Evolutionary conservation across 2,797 vertebrate genomes (phyloP).

Genomic region (Gymnopithys bicolor): DNA sequence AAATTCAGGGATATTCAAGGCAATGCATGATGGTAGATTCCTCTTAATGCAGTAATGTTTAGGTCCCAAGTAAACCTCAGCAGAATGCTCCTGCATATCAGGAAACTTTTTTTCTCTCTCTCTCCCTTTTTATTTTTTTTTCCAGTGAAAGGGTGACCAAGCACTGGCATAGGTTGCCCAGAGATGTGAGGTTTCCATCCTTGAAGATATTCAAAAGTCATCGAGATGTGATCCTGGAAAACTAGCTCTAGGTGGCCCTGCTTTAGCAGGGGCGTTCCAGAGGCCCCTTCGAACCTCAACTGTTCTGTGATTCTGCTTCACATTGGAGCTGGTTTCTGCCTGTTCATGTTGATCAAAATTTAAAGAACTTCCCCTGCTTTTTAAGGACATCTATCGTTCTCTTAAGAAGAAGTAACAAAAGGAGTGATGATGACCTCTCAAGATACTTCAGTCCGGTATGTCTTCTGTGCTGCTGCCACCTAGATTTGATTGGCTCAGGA

Average conservation of each 20-base stretch:
- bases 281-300: not conserved
- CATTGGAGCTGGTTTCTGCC: not conserved
- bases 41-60: not conserved
- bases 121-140: too few relatives aligned
- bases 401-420: not conserved
- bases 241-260: not conserved
- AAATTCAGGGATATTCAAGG: not conserved
- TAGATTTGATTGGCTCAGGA: not conserved
- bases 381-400: not conserved
- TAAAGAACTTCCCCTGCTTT: not conserved
- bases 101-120: not conserved
- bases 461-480: not conserved
- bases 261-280: not conserved
- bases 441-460: not conserved
- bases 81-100: not conserved
- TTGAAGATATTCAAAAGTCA: not conserved
- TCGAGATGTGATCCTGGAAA: not conserved
- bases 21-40: accelerated
- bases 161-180: not conserved
- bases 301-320: not conserved
- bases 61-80: not conserved
- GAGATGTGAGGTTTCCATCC: not conserved
- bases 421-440: not conserved
- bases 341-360: not conserved
- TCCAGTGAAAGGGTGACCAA: not conserved